Base-by-base conservation (phyloP, 2,113 vertebrate species). In the Labrus mixtus region DNA sequence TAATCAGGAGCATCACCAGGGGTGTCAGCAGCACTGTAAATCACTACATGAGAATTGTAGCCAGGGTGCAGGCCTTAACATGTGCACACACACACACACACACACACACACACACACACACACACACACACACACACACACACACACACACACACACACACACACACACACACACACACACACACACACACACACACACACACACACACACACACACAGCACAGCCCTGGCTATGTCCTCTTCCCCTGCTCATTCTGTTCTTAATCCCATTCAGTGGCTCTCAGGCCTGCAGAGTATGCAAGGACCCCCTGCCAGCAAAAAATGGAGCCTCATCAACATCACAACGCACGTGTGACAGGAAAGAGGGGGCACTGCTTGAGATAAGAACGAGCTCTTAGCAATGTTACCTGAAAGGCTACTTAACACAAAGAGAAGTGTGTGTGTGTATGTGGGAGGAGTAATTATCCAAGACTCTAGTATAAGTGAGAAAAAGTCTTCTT, bases 311-410 rank as follows among this genome's bases (percentile, higher is more conserved):
- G 54, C 64, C 17, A 53, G 64, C 41, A 41, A 43, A 19, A 84
- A 87, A 86, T 77, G 60, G 20, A 73, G 50, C 70, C 74, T 89
- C 76, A 91, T 93, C 88, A 93, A 84, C 92, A 93, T 93, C 80
- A 92, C 87, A 93, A 91, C 85, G 73, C 68, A 58, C 63, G 39
- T 17, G 55, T 70, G 71, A 48, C 57, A 73, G 56, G 74, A 77
- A 75, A 48, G 29, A 36, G 36, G 55, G 73, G 9, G 16, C 50
- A 55, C 19, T 43, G 16, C 45, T 36, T 15, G 45, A 78, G 76
- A 39, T 62, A 43, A 85, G 64, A 11, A 8, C 1, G 2, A 56
- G 25, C 23, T 8, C 65, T 76, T 54, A 45, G 5, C 63, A 63
- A 78, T 15, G 29, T 22, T 72, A 69, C 17, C 39, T 50, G 57